A percentile compares a stretch with the other conserved stretches of the same genome.
phyloP scores from a whole-genome alignment of 2,797 vertebrate genomes.

The Acipenser ruthenus region DNA sequence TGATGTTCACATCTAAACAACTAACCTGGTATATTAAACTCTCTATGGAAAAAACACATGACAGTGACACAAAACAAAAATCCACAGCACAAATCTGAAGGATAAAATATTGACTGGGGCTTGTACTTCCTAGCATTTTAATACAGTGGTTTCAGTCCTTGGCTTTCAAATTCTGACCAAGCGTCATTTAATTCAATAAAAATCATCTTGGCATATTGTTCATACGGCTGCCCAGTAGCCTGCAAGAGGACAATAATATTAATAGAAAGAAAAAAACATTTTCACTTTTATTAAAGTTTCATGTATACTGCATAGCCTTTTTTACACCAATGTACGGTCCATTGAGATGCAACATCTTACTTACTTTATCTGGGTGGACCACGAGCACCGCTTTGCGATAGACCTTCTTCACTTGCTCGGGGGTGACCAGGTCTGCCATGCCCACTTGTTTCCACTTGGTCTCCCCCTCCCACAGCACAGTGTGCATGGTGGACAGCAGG shows the following conservation, averaged over 20 bases:
- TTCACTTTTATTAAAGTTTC: constrained; percentile 9
- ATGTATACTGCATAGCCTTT: too few species aligned
- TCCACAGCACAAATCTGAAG: constrained; percentile 47
- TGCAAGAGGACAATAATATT: constrained; percentile 32
- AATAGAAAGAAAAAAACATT: constrained; percentile 17
- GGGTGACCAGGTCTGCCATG: constrained; percentile 96
- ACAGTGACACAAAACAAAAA: constrained; percentile 43
- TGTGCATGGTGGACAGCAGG: constrained; percentile 95
- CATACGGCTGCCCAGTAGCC: constrained; percentile 95
- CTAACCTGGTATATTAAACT: constrained; percentile 40
- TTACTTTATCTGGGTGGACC: constrained; percentile 95
- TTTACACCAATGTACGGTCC: too few species aligned
- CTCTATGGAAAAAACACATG: constrained; percentile 43
- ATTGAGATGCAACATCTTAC: constrained; percentile 20
- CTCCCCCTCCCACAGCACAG: constrained; percentile 93
- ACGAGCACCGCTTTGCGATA: constrained; percentile 91
- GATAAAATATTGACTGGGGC: constrained; percentile 26
- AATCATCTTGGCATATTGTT: constrained; percentile 99
- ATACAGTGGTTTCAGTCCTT: constrained; percentile 97
- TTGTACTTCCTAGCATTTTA: constrained; percentile 42
- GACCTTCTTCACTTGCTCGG: constrained; percentile 95
- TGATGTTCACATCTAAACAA: constrained; percentile 31
- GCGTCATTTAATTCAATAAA: constrained; percentile 99
- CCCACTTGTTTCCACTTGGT: constrained; percentile 88
- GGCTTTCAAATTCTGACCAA: constrained; percentile 99